phyloP scores from a whole-genome alignment of 1,140 invertebrate genomes.

The Dendroctonus ponderosae region DNA sequence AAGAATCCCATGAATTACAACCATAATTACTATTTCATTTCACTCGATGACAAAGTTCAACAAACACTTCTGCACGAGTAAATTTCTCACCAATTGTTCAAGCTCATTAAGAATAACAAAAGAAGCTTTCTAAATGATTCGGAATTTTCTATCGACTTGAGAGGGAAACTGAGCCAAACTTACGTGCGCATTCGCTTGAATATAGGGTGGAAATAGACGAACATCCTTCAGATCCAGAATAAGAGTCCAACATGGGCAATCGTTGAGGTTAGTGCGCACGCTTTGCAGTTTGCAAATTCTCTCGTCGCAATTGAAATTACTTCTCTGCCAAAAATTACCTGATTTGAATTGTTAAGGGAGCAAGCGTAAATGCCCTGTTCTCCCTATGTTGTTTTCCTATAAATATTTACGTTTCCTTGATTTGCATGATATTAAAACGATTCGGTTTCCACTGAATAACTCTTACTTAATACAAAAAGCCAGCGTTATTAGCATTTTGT shows the following conservation, averaged over 20 bases:
- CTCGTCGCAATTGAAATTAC: conserved; percentile 28
- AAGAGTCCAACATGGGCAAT: not conserved
- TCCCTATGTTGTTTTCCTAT: conserved; percentile 16
- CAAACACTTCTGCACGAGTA: conserved; percentile 16
- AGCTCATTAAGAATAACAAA: conserved; percentile 13
- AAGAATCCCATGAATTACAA: conserved; percentile 9
- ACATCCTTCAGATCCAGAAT: conserved; percentile 9
- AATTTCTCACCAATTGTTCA: conserved; percentile 18
- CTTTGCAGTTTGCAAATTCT: conserved; percentile 18
- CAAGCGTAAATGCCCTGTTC: conserved; percentile 16
- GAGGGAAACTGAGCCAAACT: conserved; percentile 10
- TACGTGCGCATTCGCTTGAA: conserved; percentile 23
- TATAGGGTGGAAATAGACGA: conserved; percentile 25
- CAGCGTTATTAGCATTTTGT: no score
- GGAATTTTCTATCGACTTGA: conserved; percentile 5
- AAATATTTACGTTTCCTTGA: conserved; percentile 19
- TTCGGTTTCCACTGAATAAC: no score
- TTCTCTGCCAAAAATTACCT: conserved; percentile 24
- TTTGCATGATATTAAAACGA: conserved; percentile 17
- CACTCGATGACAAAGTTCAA: conserved; percentile 2
- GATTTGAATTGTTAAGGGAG: conserved; percentile 26
- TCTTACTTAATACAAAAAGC: no score
- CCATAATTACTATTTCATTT: conserved; percentile 25
- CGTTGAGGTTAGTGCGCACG: conserved; percentile 18
- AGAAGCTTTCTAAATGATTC: conserved; percentile 9